These are phyloP conservation scores for Axis porcinus DNA, from an alignment of 2,113 vertebrate genomes.

Conservation along the genomic window DNA sequence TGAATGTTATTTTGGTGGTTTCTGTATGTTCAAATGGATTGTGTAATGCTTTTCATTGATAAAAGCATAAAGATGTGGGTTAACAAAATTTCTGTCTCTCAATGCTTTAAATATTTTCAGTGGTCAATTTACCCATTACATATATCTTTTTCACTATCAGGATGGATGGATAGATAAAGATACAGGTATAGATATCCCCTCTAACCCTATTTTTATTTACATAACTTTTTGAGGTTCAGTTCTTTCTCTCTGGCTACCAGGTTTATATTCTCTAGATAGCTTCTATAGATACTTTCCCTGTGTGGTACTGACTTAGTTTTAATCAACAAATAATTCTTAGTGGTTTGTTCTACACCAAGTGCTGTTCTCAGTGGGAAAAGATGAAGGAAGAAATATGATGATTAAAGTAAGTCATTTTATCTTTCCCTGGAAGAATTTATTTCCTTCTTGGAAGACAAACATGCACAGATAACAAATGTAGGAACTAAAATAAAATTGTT, in stretches of 20 bases:
- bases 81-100: background rate
- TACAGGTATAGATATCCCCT: background rate
- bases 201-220: background rate
- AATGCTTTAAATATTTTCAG: background rate
- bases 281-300: background rate
- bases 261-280: background rate
- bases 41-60: background rate
- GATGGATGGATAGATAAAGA: background rate
- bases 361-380: background rate
- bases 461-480: background rate
- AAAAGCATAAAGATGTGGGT: background rate
- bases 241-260: background rate
- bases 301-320: background rate
- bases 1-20: background rate
- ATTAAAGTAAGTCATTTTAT: background rate
- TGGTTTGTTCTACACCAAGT: background rate
- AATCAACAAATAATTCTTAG: background rate
- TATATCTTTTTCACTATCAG: background rate
- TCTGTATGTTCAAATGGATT: background rate
- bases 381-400: background rate
- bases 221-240: background rate
- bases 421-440: background rate
- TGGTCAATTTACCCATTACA: background rate
- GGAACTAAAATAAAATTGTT: background rate
- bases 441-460: background rate